Percentiles rank a stretch among this genome's conserved stretches.
These are phyloP conservation scores for Tuta absoluta DNA, from an alignment of 2,888 invertebrate species.

Conservation along the genomic window DNA sequence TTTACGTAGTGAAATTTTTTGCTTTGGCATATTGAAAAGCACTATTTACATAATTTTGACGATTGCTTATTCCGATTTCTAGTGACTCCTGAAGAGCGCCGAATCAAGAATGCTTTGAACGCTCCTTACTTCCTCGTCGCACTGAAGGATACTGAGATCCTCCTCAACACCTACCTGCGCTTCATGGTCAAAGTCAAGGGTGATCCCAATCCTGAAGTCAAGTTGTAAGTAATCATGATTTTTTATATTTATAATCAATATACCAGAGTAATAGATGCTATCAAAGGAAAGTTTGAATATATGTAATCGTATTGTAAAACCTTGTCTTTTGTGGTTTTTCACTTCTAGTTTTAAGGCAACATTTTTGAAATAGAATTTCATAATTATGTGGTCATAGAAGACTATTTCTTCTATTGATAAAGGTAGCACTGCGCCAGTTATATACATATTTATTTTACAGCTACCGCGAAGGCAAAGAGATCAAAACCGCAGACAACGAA, in stretches of 20 bases:
- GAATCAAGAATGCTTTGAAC: constrained; percentile 85
- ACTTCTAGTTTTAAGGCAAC: too few species aligned
- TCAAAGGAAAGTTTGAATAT: too few species aligned
- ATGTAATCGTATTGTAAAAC: too few species aligned
- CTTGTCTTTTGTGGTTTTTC: too few species aligned
- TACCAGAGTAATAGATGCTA: too few species aligned
- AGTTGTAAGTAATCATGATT: constrained; percentile 86
- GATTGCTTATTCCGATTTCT: not conserved
- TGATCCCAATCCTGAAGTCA: constrained; percentile 92
- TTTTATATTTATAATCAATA: constrained; percentile 2
- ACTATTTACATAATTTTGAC: not conserved
- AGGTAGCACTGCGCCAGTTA: not conserved
- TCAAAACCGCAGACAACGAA: constrained; percentile 84
- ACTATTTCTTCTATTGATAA: not conserved
- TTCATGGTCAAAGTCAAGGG: constrained; percentile 95
- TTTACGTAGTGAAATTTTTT: not conserved
- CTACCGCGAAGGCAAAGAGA: constrained; percentile 89
- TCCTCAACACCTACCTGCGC: constrained; percentile 91
- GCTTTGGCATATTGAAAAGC: too few species aligned
- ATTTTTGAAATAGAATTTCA: too few species aligned
- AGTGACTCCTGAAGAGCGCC: constrained; percentile 88
- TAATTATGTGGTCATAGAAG: not conserved
- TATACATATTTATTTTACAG: constrained; percentile 66
- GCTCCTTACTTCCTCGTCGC: constrained; percentile 92
- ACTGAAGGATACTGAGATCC: constrained; percentile 92